Evolutionary conservation across 2,113 vertebrate genomes (phyloP).

Genomic region (Delphinus delphis): DNA sequence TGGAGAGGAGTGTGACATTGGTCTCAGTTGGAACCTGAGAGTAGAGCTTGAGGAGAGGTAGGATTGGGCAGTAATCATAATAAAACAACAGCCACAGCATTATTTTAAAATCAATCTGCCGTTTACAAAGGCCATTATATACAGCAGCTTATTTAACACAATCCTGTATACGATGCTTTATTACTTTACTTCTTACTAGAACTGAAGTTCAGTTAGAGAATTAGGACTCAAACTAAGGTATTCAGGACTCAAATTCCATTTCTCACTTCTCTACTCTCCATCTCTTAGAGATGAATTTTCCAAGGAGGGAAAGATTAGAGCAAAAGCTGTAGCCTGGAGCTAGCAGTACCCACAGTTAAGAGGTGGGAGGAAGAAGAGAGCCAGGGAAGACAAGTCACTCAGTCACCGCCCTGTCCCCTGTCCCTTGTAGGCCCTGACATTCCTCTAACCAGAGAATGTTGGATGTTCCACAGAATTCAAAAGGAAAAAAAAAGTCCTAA

Average conservation of each 20-base stretch:
- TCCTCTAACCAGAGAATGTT: background rate
- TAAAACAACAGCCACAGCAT: background rate
- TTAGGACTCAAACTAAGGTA: background rate
- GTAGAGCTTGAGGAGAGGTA: background rate
- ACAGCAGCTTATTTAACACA: background rate
- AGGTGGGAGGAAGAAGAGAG: background rate
- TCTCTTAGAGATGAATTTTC: slow-evolving; percentile 33
- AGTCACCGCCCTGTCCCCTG: background rate
- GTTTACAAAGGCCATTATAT: background rate
- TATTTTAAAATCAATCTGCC: background rate
- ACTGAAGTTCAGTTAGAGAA: slow-evolving; percentile 10
- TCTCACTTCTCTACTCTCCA: background rate
- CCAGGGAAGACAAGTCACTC: background rate
- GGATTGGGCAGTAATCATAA: background rate
- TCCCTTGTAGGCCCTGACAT: background rate
- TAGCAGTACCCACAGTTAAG: background rate
- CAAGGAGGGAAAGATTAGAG: background rate
- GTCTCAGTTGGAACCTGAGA: background rate
- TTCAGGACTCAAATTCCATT: slow-evolving; percentile 9
- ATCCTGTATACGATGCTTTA: background rate
- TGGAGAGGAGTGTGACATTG: background rate
- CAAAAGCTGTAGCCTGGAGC: background rate
- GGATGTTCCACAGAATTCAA: background rate
- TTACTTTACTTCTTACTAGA: background rate
- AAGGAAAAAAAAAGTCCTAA: background rate